Conservation (phyloP, 2,888 invertebrate species). For the Girardia tigrina region DNA sequence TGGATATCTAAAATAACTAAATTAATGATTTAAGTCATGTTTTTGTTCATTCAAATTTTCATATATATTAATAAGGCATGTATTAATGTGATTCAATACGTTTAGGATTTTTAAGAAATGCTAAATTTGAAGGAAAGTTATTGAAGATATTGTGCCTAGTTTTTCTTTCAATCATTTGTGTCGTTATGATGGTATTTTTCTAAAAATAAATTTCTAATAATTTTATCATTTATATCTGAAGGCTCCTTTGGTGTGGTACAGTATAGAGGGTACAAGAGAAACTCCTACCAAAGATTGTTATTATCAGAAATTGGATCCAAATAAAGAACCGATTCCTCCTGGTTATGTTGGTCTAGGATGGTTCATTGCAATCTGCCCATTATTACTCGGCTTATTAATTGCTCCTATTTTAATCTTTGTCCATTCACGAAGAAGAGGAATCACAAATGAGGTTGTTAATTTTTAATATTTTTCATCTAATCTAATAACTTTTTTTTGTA, state of each 20-base stretch:
- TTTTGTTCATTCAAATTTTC: too few relatives aligned
- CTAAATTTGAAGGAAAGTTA: not conserved
- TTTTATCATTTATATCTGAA: not conserved
- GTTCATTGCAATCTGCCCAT: not conserved
- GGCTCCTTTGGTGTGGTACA: slow-evolving; percentile 6
- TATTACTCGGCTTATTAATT: not conserved
- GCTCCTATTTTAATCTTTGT: not conserved
- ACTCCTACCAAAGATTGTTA: not conserved
- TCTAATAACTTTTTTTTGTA: too few relatives aligned
- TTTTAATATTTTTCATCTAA: not conserved
- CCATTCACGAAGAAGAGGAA: not conserved
- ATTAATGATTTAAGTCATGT: too few relatives aligned
- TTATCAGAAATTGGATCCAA: not conserved
- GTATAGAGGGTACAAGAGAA: not conserved
- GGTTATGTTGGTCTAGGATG: not conserved
- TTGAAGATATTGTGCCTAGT: slow-evolving; percentile 25
- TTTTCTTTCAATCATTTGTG: slow-evolving; percentile 27
- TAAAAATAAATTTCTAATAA: not conserved
- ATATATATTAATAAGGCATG: too few relatives aligned
- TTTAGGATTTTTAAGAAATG: not conserved
- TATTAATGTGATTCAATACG: too few relatives aligned
- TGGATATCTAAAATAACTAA: too few relatives aligned
- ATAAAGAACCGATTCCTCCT: not conserved
- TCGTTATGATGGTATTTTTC: not conserved
- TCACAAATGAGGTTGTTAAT: not conserved